Base-by-base conservation (phyloP, 1,140 invertebrate genomes). In the Hycleus phaleratus region DNA sequence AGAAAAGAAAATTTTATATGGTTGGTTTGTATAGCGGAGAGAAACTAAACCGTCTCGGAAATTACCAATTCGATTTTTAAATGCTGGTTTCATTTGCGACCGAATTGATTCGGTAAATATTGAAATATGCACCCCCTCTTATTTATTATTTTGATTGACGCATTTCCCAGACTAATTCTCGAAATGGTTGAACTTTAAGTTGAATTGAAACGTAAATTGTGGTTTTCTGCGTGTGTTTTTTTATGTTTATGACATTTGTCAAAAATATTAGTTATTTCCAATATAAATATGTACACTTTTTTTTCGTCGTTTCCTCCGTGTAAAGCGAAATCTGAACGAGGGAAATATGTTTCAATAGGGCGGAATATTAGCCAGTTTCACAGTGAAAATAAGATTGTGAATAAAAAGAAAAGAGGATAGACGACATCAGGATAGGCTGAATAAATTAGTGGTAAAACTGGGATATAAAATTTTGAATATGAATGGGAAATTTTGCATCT, bases 401-500 rank as follows among this genome's bases (percentile, higher is more conserved):
- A 49, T 57, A 46, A 46, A 48, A 46, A 54, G 71, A 73, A 73
- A 72, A 74, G 66, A 71, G 67, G 68, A 68, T 67, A 67, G 69
- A 65, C 66, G 66, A 61, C 61, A 57, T 42, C 54, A 58, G 58
- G 62, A 46, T 74, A 75, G 70, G 52, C 76, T 75, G 79, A 80
- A 82, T 82, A 82, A 82, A 81, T 82, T 82, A 82, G 78, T 78
- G 75, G 70, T 78, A 79, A 80, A 80, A 79, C 77, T 73, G 81
- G 81, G 83, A 86, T 86, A 86, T 86, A 86, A 86, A 87, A 86
- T 86, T 86, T 86, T 86, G 85, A 87, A 87, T 87, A 87, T 87
- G 85, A 86, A 87, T 87, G 82, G 84, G 80, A 81, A 84, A 84
- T 87, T 87, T 87, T 86, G 84, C 85, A 87, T 87, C 80, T 78